phyloP scores from a whole-genome alignment of 1,140 invertebrate genomes.

The Pogonomyrmex californicus region DNA sequence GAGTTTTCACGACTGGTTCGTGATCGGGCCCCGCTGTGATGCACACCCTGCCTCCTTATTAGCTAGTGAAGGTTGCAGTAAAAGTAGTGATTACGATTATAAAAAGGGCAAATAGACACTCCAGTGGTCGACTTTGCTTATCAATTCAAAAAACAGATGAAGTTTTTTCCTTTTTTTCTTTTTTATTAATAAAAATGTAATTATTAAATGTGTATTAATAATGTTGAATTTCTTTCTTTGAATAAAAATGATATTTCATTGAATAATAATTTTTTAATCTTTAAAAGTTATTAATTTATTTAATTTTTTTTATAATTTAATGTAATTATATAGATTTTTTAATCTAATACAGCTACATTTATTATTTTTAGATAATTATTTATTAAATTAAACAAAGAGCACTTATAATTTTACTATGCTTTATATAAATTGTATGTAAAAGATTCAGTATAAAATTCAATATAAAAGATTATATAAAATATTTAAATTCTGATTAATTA shows the following conservation, averaged over 20 bases:
- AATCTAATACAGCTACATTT: not conserved
- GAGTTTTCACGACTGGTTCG: too few relatives aligned
- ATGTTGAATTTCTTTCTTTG: not conserved
- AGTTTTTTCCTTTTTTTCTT: constrained; percentile 12
- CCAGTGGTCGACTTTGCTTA: constrained; percentile 35
- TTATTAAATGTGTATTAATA: constrained; percentile 11
- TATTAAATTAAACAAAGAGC: not conserved
- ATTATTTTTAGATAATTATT: not conserved
- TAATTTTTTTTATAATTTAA: not conserved
- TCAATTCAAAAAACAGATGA: constrained; percentile 49
- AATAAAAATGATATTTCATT: not conserved
- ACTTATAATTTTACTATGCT: not conserved
- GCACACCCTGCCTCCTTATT: too few relatives aligned
- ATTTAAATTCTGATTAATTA: constrained; percentile 5
- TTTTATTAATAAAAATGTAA: constrained; percentile 2
- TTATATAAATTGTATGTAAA: not conserved
- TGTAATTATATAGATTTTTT: not conserved
- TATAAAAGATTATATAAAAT: not conserved
- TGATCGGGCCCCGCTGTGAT: too few relatives aligned
- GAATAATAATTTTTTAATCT: not conserved
- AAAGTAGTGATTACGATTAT: constrained; percentile 50
- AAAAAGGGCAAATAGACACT: not conserved
- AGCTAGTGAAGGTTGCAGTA: constrained; percentile 46
- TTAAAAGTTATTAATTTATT: not conserved
- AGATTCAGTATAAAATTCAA: not conserved